Evolutionary conservation across 1,140 invertebrate genomes (phyloP).

Genomic region (Lutraria rhynchaena): DNA sequence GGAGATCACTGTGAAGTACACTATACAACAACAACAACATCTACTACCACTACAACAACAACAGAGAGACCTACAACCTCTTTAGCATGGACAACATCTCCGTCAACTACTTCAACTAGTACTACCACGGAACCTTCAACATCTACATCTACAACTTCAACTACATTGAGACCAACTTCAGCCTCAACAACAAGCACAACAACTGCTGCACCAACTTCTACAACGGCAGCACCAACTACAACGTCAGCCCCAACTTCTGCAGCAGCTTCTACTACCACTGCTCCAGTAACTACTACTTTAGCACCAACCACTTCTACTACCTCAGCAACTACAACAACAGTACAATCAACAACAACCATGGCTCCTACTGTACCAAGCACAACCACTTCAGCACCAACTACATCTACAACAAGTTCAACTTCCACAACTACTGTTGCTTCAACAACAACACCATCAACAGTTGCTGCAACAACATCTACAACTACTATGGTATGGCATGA

Average conservation of each 20-base stretch:
- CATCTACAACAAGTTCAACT: not conserved
- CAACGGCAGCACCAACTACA: not conserved
- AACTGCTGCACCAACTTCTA: not conserved
- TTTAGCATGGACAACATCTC: not conserved
- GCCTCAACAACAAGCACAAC: not conserved
- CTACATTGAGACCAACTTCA: not conserved
- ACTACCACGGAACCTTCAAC: constrained; percentile 13
- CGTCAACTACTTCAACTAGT: not conserved
- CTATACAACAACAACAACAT: constrained; percentile 18
- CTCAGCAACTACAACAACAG: constrained; percentile 1
- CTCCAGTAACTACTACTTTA: too few relatives aligned
- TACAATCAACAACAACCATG: not conserved
- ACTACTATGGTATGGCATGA: too few relatives aligned
- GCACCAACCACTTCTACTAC: constrained; percentile 12
- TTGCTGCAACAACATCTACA: constrained; percentile 21
- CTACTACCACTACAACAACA: constrained; percentile 7
- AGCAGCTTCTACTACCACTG: not conserved
- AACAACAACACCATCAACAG: constrained; percentile 23
- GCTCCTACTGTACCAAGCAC: not conserved
- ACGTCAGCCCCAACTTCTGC: not conserved
- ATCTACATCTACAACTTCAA: not conserved
- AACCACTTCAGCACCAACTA: not conserved
- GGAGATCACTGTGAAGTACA: constrained; percentile 25
- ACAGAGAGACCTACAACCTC: not conserved
- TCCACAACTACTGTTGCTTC: constrained; percentile 9